Evolutionary conservation across 2,113 vertebrate genomes (phyloP).

Genomic region (Sinocyclocheilus rhinocerous): DNA sequence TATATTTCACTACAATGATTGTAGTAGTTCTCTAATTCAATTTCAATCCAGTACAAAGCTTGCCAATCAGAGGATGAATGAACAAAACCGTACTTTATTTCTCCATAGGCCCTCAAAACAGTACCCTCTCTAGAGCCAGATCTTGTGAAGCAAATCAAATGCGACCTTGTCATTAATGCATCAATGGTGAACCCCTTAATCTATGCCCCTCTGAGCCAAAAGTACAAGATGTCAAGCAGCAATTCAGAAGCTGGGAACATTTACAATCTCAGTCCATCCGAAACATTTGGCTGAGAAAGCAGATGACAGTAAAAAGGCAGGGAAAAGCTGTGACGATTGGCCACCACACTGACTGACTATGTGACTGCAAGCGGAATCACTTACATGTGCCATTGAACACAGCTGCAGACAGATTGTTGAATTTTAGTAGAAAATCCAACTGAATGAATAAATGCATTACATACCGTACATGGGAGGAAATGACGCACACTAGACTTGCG

Average conservation of each 20-base stretch:
- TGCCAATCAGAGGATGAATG: background rate
- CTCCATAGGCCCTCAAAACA: background rate
- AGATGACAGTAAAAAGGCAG: background rate
- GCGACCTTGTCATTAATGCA: slow-evolving; percentile 27
- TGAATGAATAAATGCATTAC: background rate
- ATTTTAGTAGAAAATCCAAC: background rate
- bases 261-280: background rate
- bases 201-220: slow-evolving; percentile 10
- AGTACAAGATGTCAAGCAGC: slow-evolving; percentile 37
- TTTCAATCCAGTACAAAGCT: background rate
- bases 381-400: background rate
- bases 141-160: slow-evolving; percentile 16
- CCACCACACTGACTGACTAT: background rate
- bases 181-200: slow-evolving; percentile 3
- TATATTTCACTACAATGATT: background rate
- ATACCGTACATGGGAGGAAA: background rate
- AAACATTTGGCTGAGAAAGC: background rate
- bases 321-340: background rate
- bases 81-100: slow-evolving; percentile 25
- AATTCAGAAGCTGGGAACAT: slow-evolving; percentile 13
- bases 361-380: background rate
- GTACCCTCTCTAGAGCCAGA: background rate
- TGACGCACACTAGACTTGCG: background rate
- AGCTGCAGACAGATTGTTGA: slow-evolving; percentile 2
- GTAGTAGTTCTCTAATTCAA: slow-evolving; percentile 3